phyloP scores from a whole-genome alignment of 2,888 invertebrate species.

The Euzophera pinguis region DNA sequence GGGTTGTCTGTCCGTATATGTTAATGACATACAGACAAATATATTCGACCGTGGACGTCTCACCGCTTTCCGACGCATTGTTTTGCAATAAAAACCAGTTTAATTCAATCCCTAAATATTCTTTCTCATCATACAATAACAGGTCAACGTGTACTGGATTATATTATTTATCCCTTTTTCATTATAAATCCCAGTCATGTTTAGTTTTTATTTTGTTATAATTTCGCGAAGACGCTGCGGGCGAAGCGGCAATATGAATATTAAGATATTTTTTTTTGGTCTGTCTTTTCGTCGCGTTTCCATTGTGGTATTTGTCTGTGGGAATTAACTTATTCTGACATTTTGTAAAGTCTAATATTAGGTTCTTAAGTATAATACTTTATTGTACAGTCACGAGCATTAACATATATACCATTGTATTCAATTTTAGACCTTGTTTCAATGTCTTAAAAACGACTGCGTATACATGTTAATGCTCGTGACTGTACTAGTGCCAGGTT shows the following conservation, averaged over 20 bases:
- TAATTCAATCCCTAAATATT: slow-evolving; percentile 26
- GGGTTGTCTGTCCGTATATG: slow-evolving; percentile 54
- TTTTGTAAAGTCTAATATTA: not conserved
- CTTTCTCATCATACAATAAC: not conserved
- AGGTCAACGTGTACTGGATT: slow-evolving; percentile 38
- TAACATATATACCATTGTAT: too few relatives aligned
- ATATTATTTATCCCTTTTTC: slow-evolving; percentile 53
- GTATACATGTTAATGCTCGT: too few relatives aligned
- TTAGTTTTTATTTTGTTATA: slow-evolving; percentile 73
- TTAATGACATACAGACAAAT: slow-evolving; percentile 65
- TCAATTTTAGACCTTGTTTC: too few relatives aligned
- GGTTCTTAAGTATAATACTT: too few relatives aligned
- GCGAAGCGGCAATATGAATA: slow-evolving; percentile 66
- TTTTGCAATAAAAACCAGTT: slow-evolving; percentile 39
- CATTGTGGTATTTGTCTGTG: slow-evolving; percentile 10
- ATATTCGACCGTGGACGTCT: slow-evolving; percentile 47
- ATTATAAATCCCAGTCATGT: slow-evolving; percentile 58
- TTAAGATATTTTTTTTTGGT: slow-evolving; percentile 35
- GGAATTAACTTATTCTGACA: not conserved
- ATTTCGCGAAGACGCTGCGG: slow-evolving; percentile 70
- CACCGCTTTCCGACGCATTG: slow-evolving; percentile 48
- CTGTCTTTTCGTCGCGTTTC: slow-evolving; percentile 15
- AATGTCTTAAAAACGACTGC: too few relatives aligned
- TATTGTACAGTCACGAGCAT: too few relatives aligned
- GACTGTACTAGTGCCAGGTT: too few relatives aligned